Evolutionary conservation across 2,113 vertebrate species (phyloP).

Genomic region (Stercorarius parasiticus): DNA sequence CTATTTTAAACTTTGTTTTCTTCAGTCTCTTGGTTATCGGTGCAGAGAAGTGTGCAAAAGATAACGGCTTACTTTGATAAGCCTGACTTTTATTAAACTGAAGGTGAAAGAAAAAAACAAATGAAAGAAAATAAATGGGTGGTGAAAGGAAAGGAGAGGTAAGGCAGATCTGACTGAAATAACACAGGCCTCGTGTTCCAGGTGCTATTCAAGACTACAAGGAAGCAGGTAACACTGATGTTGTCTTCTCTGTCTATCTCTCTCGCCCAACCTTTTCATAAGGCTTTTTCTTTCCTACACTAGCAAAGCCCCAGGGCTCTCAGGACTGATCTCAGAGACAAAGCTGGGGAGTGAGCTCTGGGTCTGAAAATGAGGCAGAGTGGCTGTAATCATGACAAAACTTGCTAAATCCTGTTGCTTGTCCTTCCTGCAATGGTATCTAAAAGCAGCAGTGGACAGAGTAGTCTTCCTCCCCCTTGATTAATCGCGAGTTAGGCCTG

Average conservation of each 20-base stretch:
- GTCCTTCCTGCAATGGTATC: not conserved
- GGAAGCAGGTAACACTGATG: not conserved
- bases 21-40: not conserved
- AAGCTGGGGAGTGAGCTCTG: not conserved
- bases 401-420: not conserved
- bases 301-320: not conserved
- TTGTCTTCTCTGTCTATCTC: not conserved
- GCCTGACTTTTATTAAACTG: not conserved
- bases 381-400: not conserved
- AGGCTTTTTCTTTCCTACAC: not conserved
- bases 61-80: not conserved
- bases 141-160: not conserved
- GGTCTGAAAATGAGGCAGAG: not conserved
- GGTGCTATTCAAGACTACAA: not conserved
- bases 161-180: not conserved
- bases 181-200: not conserved
- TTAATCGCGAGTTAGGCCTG: not conserved
- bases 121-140: not conserved
- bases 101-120: not conserved
- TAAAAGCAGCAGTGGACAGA: not conserved
- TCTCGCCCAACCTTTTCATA: not conserved
- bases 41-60: not conserved
- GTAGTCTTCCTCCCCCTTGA: not conserved
- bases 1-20: not conserved
- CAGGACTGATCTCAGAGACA: not conserved